Conservation (phyloP, 2,888 invertebrate genomes). For the Drosophila nr. perissopoda region DNA sequence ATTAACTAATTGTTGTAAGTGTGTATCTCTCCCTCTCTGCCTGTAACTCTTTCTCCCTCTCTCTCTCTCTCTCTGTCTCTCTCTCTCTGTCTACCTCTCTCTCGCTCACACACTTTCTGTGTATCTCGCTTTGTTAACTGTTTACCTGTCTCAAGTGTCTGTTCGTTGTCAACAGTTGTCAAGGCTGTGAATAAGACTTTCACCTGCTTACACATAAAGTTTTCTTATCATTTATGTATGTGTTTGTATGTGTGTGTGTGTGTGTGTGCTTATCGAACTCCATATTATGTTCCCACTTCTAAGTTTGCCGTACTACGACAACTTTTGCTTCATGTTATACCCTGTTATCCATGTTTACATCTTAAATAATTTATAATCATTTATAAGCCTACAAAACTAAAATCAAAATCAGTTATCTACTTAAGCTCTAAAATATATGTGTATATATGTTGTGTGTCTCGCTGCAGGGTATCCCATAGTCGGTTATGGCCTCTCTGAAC, state of each 20-base stretch:
- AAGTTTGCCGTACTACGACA: not conserved
- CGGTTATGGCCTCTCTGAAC: not conserved
- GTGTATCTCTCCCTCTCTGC: slow-evolving; percentile 16
- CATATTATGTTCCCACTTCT: not conserved
- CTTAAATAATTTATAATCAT: not conserved
- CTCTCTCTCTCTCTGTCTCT: slow-evolving; percentile 9
- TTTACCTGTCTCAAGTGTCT: slow-evolving; percentile 33
- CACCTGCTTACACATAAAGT: slow-evolving; percentile 63
- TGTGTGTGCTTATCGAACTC: slow-evolving; percentile 28
- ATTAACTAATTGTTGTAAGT: slow-evolving; percentile 40
- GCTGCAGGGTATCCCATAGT: slow-evolving; percentile 26
- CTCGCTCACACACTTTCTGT: slow-evolving; percentile 9
- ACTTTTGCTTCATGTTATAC: not conserved
- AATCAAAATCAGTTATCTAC: not conserved
- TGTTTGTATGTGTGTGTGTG: slow-evolving; percentile 19
- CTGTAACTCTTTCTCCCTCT: slow-evolving; percentile 5
- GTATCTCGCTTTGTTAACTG: slow-evolving; percentile 20
- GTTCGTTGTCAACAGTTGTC: slow-evolving; percentile 75
- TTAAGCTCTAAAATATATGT: not conserved
- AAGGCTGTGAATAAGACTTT: slow-evolving; percentile 69
- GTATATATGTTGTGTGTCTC: not conserved
- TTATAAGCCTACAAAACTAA: not conserved
- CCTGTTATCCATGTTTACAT: slow-evolving; percentile 7
- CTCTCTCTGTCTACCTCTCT: slow-evolving; percentile 1
- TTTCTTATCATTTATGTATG: slow-evolving; percentile 26